These are phyloP conservation scores for Microcebus ravelobensis DNA, from an alignment of 2,113 vertebrate species.

Conservation along the genomic window DNA sequence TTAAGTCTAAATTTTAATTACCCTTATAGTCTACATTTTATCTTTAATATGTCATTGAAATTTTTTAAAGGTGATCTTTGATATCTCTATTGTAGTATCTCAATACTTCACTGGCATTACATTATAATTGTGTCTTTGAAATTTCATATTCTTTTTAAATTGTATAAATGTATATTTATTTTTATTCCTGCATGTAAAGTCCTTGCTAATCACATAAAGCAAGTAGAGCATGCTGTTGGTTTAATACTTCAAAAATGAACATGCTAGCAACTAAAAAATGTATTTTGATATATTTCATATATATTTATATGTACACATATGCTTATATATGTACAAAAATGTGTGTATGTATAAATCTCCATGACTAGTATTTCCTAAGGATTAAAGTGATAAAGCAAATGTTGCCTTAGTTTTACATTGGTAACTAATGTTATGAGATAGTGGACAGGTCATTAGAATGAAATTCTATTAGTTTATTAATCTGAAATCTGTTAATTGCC, in stretches of 20 bases:
- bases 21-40: neutral
- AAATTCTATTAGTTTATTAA: neutral
- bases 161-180: neutral
- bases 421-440: neutral
- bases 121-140: neutral
- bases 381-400: constrained; percentile 8
- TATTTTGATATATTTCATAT: neutral
- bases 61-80: neutral
- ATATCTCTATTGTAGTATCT: neutral
- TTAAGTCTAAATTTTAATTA: neutral
- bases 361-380: neutral
- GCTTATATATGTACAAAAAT: neutral
- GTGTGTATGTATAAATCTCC: neutral
- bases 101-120: neutral
- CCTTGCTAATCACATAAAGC: neutral
- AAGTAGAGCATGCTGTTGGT: neutral
- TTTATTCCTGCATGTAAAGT: neutral
- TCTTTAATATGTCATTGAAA: neutral
- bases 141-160: neutral
- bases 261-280: neutral
- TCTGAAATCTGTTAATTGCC: neutral
- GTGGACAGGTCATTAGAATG: neutral
- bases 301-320: no score
- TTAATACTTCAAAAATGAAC: neutral
- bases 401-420: neutral